Base-by-base conservation (phyloP, 2,888 invertebrate genomes). In the Eupeodes latifasciatus region DNA sequence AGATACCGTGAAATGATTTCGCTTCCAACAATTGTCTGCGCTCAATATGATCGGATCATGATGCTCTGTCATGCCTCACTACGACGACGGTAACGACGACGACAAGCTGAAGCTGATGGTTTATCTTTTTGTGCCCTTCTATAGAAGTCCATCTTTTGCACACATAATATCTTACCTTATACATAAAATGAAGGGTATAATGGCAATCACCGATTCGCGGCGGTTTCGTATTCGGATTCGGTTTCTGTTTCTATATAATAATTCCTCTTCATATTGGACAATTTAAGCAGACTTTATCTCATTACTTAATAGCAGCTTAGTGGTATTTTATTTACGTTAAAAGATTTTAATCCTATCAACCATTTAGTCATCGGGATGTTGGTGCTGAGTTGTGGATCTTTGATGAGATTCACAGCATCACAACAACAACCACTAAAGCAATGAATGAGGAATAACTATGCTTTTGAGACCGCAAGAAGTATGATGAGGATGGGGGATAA, bases 281-380 rank as follows among this genome's bases (percentile, higher is more conserved):
- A 83, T 81, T 78, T 85, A 81, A 85, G 75, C 57, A 85, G 88
- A 78, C 85, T 85, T 88, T 88, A 88, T 88, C 88, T 88, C 88
- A 88, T 88, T 85, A 88, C 85, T 88, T 88, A 85, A 88, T 81
- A 78, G 85, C 85, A 85, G 88, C 88, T 88, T 88, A 88, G 88
- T 88, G 88, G 85, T 81, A 85, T 69, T 69, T 85, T 88, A 88
- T 88, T 88, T 88, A 88, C 88, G 88, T 88, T 85, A 81, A 71
- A 62, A 85, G 85, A 88, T 88, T 85, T 88, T 88, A 88, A 88
- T 88, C 88, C 88, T 88, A 85, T 88, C 77, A 88, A 88, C 57
- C 81, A 81, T 88, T 88, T 81, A 85, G 88, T 88, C 79, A 86
- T 57, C 82, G 77, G 66, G 57, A 49, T 71, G 61, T 34, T 66